Base-by-base conservation (phyloP, 35 echinoderm and acorn worm species). In the Acanthaster planci region DNA sequence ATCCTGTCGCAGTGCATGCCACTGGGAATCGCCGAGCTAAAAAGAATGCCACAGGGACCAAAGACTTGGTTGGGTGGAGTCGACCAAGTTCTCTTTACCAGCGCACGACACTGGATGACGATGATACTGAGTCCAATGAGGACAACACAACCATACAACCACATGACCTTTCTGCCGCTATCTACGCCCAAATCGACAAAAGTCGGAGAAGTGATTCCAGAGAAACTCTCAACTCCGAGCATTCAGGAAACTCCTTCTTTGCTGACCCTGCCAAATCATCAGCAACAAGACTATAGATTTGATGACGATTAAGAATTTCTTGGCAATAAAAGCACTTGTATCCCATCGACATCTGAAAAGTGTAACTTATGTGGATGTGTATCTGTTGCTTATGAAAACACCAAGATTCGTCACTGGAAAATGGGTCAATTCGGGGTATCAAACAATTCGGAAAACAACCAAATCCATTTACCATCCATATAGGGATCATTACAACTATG, bases 151-250 rank as follows among this genome's bases (percentile, higher is more conserved):
- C 2, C 1, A 0, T 72, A 14, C 3, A 35, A 31, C 64, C 64
- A 7, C 10, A 72, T 10, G 26, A 21, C 26, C 64, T 72, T 10
- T 31, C 30, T 9, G 34, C 26, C 18, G 64, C 64, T 34, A 7
- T 72, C 64, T 72, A 72, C 64, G 64, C 64, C 29, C 30, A 72
- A 26, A 34, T 72, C 64, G 64, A 72, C 64, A 72, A 35, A 34
- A 72, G 64, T 16, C 26, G 64, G 34, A 26, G 30, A 7, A 31
- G 26, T 34, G 42, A 47, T 12, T 31, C 26, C 14, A 26, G 64
- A 26, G 64, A 72, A 34, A 72, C 64, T 26, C 34, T 72, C 8
- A 72, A 72, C 23, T 72, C 64, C 15, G 64, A 72, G 64, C 4
- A 6, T 47, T 26, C 26, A 14, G 64, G 64, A 14, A 72, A 72